A percentile compares a stretch with the other conserved stretches of the same genome.
These are phyloP conservation scores for Parasteatoda tepidariorum DNA, from an alignment of 1,140 invertebrate species.

Conservation along the genomic window DNA sequence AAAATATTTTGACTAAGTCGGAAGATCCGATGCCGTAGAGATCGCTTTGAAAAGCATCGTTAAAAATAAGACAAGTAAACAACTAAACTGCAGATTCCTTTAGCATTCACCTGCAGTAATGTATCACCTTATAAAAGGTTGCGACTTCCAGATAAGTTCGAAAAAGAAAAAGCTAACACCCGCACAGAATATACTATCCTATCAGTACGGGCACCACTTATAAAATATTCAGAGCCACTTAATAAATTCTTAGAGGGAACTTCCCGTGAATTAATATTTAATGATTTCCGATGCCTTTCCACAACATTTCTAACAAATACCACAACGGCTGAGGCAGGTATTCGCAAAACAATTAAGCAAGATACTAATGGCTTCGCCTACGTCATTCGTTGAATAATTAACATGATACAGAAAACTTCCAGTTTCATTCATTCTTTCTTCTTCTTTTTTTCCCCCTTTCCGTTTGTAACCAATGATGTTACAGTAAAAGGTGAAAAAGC, in stretches of 20 bases:
- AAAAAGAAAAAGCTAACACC: too few relatives aligned
- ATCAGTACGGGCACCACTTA: background rate
- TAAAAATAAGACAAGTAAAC: too few relatives aligned
- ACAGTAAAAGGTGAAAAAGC: background rate
- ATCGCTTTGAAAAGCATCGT: too few relatives aligned
- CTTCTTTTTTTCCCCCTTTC: background rate
- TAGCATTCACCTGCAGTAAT: too few relatives aligned
- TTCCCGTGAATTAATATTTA: background rate
- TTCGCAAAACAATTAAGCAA: slow-evolving; percentile 34
- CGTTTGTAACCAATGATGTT: background rate
- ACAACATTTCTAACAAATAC: background rate
- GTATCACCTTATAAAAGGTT: too few relatives aligned
- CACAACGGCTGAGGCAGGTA: background rate
- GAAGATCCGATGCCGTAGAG: too few relatives aligned
- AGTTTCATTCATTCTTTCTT: too few relatives aligned
- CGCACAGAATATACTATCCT: too few relatives aligned
- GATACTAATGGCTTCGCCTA: slow-evolving; percentile 22
- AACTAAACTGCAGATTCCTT: too few relatives aligned
- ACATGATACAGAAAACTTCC: background rate
- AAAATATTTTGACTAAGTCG: too few relatives aligned
- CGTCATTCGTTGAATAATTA: slow-evolving; percentile 32
- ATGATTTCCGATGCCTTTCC: background rate
- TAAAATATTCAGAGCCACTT: slow-evolving; percentile 32
- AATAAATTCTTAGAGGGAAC: background rate
- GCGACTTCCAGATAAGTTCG: too few relatives aligned